phyloP scores from a whole-genome alignment of 2,888 invertebrate genomes.

The Lottia scabra region DNA sequence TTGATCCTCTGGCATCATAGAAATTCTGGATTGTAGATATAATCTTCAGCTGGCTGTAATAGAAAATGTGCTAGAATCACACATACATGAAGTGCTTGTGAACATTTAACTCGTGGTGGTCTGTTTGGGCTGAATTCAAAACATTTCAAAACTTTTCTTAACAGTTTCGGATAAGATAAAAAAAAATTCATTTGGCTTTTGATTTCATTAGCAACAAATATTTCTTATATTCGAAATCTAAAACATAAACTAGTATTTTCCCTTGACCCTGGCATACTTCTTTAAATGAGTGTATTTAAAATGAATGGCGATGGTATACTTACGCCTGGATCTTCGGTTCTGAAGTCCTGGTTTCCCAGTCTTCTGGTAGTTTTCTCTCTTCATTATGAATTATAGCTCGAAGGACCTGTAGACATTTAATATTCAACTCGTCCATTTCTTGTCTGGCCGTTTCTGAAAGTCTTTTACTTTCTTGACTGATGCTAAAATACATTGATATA shows the following conservation, averaged over 20 bases:
- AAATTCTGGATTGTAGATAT: conserved; percentile 60
- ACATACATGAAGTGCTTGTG: no score
- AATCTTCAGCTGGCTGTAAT: conserved; percentile 51
- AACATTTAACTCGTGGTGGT: no score
- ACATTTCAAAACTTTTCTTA: no score
- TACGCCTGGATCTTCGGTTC: conserved; percentile 58
- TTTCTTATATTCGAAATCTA: neutral
- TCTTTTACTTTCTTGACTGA: conserved; percentile 50
- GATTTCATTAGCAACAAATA: neutral
- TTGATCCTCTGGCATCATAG: conserved; percentile 57
- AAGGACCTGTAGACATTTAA: conserved; percentile 67
- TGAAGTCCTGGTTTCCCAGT: conserved; percentile 62
- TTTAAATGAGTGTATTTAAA: no score
- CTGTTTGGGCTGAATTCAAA: no score
- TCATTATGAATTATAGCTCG: conserved; percentile 68
- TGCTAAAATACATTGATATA: conserved; percentile 39
- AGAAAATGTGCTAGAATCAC: no score
- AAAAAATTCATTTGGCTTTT: no score
- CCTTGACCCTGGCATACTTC: neutral
- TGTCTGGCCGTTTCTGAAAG: conserved; percentile 55
- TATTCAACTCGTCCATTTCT: conserved; percentile 67
- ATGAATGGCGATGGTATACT: neutral
- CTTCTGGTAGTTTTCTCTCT: conserved; percentile 60
- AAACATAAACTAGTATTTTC: no score
- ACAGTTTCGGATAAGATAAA: no score